Evolutionary conservation across 2,797 vertebrate genomes (phyloP).

Genomic region (Falco biarmicus): DNA sequence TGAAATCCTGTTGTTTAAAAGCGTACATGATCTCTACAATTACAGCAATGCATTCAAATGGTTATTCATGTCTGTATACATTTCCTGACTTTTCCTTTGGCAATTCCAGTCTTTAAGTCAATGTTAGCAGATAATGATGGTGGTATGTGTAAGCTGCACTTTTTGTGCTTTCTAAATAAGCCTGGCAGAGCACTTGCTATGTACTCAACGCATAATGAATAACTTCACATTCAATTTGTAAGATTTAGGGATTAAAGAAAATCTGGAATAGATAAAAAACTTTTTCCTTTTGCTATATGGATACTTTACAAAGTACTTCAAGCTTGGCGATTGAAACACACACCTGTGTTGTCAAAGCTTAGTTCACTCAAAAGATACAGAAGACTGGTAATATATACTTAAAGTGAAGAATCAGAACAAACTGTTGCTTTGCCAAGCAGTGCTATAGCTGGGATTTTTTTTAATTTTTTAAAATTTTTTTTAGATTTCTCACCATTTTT

Average conservation of each 20-base stretch:
- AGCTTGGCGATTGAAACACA: background rate
- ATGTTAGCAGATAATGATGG: background rate
- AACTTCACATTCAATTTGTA: background rate
- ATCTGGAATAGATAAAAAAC: background rate
- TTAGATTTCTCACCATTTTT: background rate
- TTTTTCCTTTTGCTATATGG: background rate
- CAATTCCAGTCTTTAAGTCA: background rate
- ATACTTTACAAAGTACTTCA: background rate
- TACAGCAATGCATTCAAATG: background rate
- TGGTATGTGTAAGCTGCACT: background rate
- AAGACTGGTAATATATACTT: accelerated
- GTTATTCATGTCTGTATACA: accelerated
- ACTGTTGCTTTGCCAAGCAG: background rate
- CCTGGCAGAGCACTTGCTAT: background rate
- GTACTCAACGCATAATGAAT: background rate
- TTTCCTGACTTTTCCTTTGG: background rate
- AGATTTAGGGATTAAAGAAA: background rate
- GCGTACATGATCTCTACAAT: background rate
- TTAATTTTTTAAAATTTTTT: background rate
- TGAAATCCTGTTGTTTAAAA: background rate
- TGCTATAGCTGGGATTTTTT: background rate
- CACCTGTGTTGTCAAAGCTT: background rate
- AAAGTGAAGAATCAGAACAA: background rate
- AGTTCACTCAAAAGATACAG: background rate
- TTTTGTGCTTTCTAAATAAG: background rate